Evolutionary conservation across 2,888 invertebrate genomes (phyloP).

Genomic region (Melinaea marsaeus): DNA sequence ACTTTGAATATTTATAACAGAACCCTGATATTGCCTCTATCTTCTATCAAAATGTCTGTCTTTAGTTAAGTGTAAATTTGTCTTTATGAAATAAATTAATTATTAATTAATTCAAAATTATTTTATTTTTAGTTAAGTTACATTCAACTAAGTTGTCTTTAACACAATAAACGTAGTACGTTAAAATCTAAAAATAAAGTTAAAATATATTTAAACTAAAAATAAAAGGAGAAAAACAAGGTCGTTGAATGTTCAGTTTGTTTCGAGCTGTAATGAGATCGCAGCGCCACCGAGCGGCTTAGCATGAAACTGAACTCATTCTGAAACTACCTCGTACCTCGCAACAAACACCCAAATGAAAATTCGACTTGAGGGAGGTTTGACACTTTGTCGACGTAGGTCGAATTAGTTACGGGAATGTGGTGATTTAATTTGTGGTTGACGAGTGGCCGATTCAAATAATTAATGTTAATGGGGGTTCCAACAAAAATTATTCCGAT

Average conservation of each 20-base stretch:
- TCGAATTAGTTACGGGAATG: neutral
- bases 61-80: no score
- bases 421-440: no score
- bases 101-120: no score
- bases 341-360: slow-evolving; percentile 4
- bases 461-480: no score
- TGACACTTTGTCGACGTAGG: neutral
- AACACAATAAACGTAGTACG: neutral
- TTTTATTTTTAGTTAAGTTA: no score
- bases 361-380: neutral
- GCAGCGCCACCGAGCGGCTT: neutral
- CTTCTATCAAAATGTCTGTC: no score
- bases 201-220: slow-evolving; percentile 4
- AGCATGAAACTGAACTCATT: slow-evolving; percentile 1
- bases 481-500: no score
- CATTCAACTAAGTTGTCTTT: no score
- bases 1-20: no score
- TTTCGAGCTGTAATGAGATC: slow-evolving; percentile 4
- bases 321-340: slow-evolving; percentile 4
- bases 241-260: slow-evolving; percentile 6
- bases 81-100: no score
- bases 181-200: neutral
- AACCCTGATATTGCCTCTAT: no score
- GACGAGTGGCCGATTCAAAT: no score
- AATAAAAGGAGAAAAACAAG: slow-evolving; percentile 10